Evolutionary conservation across 35 echinoderm and acorn worm genomes (phyloP).

Genomic region (Apostichopus japonicus): DNA sequence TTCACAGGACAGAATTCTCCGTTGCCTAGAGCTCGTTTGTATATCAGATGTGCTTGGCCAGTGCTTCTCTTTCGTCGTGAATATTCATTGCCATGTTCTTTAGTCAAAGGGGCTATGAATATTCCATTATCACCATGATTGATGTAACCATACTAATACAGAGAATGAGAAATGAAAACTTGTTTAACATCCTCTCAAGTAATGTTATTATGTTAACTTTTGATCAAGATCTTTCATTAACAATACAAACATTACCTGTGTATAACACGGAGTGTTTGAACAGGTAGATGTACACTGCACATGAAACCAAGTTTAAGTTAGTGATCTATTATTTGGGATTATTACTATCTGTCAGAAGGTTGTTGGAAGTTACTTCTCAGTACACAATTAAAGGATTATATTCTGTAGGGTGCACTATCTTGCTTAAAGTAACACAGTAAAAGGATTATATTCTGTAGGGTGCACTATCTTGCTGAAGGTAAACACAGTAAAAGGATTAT

Average conservation of each 20-base stretch:
- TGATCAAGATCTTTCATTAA: neutral
- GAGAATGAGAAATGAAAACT: neutral
- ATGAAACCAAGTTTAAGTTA: too few species aligned
- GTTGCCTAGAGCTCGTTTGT: neutral
- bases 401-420: too few species aligned
- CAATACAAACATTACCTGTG: neutral
- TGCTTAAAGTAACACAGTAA: too few species aligned
- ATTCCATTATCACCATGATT: constrained; percentile 9
- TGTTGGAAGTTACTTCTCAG: too few species aligned
- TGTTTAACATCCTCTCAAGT: neutral
- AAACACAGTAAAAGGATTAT: too few species aligned
- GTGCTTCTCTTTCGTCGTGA: constrained; percentile 3
- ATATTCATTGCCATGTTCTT: neutral
- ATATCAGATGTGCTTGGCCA: neutral
- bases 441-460: too few species aligned
- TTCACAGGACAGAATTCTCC: neutral
- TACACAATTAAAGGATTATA: too few species aligned
- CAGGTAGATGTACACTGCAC: too few species aligned
- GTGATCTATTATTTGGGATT: too few species aligned
- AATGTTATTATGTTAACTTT: neutral
- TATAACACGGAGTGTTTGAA: neutral
- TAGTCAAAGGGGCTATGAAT: constrained; percentile 5
- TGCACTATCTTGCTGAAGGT: too few species aligned
- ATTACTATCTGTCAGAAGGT: too few species aligned
- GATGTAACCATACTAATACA: neutral